Evolutionary conservation across 2,888 invertebrate species (phyloP).

Genomic region (Cephus nigrinus): DNA sequence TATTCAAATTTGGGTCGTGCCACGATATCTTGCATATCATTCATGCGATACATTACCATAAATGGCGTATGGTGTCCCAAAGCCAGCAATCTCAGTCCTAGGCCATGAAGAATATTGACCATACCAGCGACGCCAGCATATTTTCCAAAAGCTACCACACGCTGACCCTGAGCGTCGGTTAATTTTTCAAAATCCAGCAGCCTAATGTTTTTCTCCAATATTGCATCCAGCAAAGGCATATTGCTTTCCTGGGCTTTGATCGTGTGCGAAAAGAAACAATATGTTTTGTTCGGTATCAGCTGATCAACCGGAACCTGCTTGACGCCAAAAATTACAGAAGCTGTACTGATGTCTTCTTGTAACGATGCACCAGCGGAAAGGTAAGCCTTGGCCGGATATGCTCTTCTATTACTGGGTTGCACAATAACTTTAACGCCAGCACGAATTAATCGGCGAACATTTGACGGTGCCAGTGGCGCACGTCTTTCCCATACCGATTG

Average conservation of each 20-base stretch:
- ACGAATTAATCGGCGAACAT: slow-evolving; percentile 88
- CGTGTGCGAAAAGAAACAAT: slow-evolving; percentile 99
- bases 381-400: slow-evolving; percentile 97
- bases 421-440: slow-evolving; percentile 95
- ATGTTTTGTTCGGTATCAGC: slow-evolving; percentile 95
- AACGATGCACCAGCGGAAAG: slow-evolving; percentile 92
- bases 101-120: slow-evolving; percentile 97
- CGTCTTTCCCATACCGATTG: slow-evolving; percentile 96
- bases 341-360: slow-evolving; percentile 96
- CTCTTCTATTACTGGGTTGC: slow-evolving; percentile 96
- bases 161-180: slow-evolving; percentile 86
- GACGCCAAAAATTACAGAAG: slow-evolving; percentile 96
- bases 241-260: slow-evolving; percentile 99
- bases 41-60: slow-evolving; percentile 75
- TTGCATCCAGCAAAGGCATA: slow-evolving; percentile 96
- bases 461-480: slow-evolving; percentile 92
- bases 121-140: slow-evolving; percentile 99
- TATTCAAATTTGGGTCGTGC: not conserved
- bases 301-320: slow-evolving; percentile 95
- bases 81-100: slow-evolving; percentile 92
- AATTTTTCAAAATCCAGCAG: slow-evolving; percentile 98
- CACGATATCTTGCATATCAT: not conserved
- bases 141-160: slow-evolving; percentile 98
- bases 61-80: slow-evolving; percentile 99
- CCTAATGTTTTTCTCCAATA: slow-evolving; percentile 96